Evolutionary conservation across 2,113 vertebrate species (phyloP).

Genomic region (Prionailurus bengalensis): DNA sequence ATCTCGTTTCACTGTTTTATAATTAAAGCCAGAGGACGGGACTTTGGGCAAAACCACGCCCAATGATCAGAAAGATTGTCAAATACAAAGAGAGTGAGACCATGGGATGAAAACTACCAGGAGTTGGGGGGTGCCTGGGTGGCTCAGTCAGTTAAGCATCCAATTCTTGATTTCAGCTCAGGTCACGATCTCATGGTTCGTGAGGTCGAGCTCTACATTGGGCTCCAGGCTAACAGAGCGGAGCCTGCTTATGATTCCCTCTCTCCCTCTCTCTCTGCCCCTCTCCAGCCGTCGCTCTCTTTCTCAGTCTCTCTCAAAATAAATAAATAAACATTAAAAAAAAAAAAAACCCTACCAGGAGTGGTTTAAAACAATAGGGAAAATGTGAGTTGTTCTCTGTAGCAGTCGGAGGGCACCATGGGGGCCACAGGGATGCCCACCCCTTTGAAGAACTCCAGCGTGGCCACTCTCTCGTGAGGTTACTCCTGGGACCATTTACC

Average conservation of each 20-base stretch:
- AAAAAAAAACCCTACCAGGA: neutral
- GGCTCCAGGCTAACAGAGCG: no score
- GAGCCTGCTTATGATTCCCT: no score
- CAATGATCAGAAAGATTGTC: neutral
- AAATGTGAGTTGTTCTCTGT: neutral
- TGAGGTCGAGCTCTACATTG: no score
- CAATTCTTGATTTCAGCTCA: no score
- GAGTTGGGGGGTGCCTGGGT: neutral
- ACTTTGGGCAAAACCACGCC: neutral
- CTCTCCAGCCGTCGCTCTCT: no score
- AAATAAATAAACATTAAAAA: no score
- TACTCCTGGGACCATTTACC: neutral
- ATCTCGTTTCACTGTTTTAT: neutral
- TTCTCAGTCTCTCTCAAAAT: no score
- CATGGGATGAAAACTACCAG: neutral
- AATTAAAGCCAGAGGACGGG: neutral
- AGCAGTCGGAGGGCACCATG: neutral
- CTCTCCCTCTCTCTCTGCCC: no score
- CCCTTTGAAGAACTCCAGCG: neutral
- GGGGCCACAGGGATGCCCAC: fast-evolving
- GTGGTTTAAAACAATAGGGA: neutral
- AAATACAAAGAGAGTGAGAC: neutral
- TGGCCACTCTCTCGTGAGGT: no score
- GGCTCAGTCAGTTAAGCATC: no score
- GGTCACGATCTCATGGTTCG: no score